Evolutionary conservation across 1,140 invertebrate genomes (phyloP), one percentile per base, ranked within the genome.

Genomic region (Tribolium madens): DNA sequence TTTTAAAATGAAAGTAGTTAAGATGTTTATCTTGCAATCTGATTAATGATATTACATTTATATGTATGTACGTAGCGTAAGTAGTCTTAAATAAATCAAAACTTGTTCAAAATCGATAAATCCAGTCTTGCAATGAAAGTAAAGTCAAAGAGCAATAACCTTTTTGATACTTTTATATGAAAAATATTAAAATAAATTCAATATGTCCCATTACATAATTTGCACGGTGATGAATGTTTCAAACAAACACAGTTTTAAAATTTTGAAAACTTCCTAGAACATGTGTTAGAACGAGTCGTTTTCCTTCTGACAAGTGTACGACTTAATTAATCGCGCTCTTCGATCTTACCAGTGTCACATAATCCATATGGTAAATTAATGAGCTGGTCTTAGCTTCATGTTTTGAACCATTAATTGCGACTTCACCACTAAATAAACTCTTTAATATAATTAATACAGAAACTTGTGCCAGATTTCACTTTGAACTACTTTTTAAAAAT

Each of bases 321-420:
- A 33, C 26, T 64, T 33, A 33, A 64, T 13, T 64, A 64, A 64
- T 64, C 5, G 21, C 10, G 21, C 57, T 64, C 26, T 64, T 64
- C 12, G 47, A 50, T 1, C 12, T 3, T 14, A 2, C 21, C 0
- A 21, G 57, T 7, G 10, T 26, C n/a, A n/a, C 12, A 64, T 64
- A 60, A 60, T 60, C 53, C 57, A 64, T 64, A 64, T 64, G 57
- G 57, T 64, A 26, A 64, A 17, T 31, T 64, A 64, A 64, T 33
- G 57, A 64, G 26, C 7, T 12, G 26, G 57, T 33, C 18, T n/a
- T 1, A 52, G 5, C 15, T 5, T 57, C 52, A 57, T 57, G 52
- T 57, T 7, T 57, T n/a, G 10, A 57, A 3, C 4, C 57, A 64
- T 64, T 64, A 64, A 64, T 64, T 64, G 31, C 21, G 31, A 64